A percentile compares a stretch with the other conserved stretches of the same genome.
phyloP scores from a whole-genome alignment of 2,888 invertebrate species.

The Homarus gammarus region DNA sequence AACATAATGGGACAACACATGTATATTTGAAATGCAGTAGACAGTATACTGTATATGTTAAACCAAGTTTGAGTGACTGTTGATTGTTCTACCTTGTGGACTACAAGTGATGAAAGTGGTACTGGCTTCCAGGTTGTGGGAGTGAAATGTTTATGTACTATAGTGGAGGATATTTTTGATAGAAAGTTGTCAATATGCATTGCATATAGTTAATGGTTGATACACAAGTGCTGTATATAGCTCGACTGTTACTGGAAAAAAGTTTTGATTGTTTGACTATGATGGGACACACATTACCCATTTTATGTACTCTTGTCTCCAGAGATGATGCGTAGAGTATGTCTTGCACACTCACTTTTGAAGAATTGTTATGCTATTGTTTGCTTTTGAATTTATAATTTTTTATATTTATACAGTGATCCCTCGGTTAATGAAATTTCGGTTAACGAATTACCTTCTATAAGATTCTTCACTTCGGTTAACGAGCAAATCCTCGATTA shows the following conservation, averaged over 20 bases:
- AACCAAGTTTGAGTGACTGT: not conserved
- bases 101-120: not conserved
- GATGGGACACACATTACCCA: too few relatives aligned
- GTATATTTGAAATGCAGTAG: not conserved
- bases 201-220: not conserved
- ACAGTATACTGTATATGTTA: not conserved
- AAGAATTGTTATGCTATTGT: too few relatives aligned
- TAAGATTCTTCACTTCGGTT: too few relatives aligned
- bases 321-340: too few relatives aligned
- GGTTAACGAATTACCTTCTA: too few relatives aligned
- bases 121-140: not conserved
- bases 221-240: conserved; percentile 10
- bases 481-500: too few relatives aligned
- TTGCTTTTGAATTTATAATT: too few relatives aligned
- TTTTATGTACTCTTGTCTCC: too few relatives aligned
- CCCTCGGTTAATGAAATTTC: too few relatives aligned
- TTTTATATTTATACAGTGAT: too few relatives aligned
- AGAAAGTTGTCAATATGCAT: conserved; percentile 33
- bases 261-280: not conserved
- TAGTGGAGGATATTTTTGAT: conserved; percentile 54
- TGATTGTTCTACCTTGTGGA: not conserved
- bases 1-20: not conserved
- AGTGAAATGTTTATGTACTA: conserved; percentile 1
- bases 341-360: too few relatives aligned
- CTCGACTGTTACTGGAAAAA: not conserved